Conservation (phyloP, 1,140 invertebrate genomes). For the Scaptomyza hsui region DNA sequence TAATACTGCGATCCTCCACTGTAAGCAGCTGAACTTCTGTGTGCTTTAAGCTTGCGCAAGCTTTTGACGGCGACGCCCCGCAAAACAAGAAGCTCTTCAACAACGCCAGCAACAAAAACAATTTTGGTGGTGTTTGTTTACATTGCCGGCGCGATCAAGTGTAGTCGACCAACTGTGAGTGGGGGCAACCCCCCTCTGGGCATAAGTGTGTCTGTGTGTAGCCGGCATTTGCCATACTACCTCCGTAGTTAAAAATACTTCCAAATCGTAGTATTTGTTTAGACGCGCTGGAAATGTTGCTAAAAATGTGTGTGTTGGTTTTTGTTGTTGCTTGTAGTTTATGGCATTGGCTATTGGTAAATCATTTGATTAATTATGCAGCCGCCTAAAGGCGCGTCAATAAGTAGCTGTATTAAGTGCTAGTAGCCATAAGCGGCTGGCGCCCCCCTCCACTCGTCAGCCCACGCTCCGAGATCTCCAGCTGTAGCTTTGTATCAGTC, state of each 20-base stretch:
- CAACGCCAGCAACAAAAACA: constrained; percentile 14
- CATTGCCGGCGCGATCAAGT: constrained; percentile 54
- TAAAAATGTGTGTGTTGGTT: constrained; percentile 10
- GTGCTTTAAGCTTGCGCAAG: constrained; percentile 30
- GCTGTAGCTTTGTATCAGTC: constrained; percentile 5
- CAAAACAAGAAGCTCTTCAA: constrained; percentile 18
- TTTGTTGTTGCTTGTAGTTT: constrained; percentile 24
- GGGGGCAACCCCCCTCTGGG: not conserved
- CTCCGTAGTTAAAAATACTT: constrained; percentile 3
- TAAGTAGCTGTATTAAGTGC: constrained; percentile 20
- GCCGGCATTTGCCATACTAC: not conserved
- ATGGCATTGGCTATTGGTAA: constrained; percentile 12
- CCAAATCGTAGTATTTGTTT: constrained; percentile 20
- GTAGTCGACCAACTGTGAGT: constrained; percentile 1
- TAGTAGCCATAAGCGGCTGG: not conserved
- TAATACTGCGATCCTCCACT: constrained; percentile 28
- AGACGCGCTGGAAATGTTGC: constrained; percentile 18
- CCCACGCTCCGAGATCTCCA: constrained; percentile 2
- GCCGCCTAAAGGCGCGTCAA: constrained; percentile 35
- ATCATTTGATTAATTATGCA: constrained; percentile 62
- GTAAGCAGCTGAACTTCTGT: constrained; percentile 3
- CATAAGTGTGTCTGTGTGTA: too few relatives aligned
- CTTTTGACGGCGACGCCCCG: constrained; percentile 45
- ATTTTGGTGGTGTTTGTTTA: constrained; percentile 53
- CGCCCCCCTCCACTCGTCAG: constrained; percentile 13